phyloP scores from a whole-genome alignment of 2,797 vertebrate genomes.

The Sus cebifrons region DNA sequence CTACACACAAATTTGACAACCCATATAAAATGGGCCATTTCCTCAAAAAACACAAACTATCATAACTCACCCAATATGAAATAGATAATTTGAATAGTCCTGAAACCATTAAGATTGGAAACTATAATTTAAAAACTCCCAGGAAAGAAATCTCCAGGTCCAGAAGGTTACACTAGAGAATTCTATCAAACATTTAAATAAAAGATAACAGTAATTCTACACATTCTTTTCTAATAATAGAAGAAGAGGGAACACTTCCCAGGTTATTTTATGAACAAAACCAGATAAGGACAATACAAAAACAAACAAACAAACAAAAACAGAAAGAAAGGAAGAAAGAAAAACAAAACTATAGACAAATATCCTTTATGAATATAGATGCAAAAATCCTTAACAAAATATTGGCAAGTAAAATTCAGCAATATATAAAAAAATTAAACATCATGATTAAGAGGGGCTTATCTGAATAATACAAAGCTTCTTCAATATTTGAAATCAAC shows the following conservation, averaged over 20 bases:
- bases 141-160: neutral
- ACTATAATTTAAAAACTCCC: neutral
- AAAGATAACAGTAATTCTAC: neutral
- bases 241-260: neutral
- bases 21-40: neutral
- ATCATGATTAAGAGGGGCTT: neutral
- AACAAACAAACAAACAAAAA: no score
- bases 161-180: neutral
- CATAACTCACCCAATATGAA: neutral
- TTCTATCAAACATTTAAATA: neutral
- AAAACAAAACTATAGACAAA: neutral
- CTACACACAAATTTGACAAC: neutral
- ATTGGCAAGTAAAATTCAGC: neutral
- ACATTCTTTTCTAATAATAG: neutral
- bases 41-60: neutral
- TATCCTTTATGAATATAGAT: neutral
- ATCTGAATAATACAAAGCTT: neutral
- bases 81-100: neutral
- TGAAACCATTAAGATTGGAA: neutral
- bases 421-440: neutral
- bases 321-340: no score
- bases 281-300: neutral
- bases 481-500: constrained; percentile 16
- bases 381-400: constrained; percentile 35
- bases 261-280: neutral